Evolutionary conservation across 2,113 vertebrate species (phyloP).

Genomic region (Fukomys damarensis): DNA sequence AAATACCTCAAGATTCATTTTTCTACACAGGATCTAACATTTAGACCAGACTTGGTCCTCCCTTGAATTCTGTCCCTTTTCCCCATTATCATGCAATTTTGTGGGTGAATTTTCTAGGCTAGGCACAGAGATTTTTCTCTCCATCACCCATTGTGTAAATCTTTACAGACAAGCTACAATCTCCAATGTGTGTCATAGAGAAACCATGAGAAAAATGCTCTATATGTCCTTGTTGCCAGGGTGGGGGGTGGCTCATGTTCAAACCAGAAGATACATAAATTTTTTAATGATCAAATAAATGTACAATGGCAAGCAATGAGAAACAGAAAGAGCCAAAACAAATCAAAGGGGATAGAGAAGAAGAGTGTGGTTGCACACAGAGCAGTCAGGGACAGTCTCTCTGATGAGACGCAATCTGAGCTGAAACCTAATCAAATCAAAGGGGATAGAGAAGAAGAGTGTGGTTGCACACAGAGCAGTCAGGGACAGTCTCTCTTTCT

Average conservation of each 20-base stretch:
- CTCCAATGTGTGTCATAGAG: not conserved
- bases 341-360: not conserved
- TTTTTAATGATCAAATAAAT: slow-evolving; percentile 7
- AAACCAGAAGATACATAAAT: not conserved
- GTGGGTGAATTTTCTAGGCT: not conserved
- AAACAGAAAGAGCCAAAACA: not conserved
- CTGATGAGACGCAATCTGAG: not conserved
- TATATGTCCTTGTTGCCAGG: not conserved
- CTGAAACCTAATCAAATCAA: not conserved
- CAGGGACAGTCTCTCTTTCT: no score
- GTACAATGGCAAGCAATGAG: not conserved
- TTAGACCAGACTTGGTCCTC: not conserved
- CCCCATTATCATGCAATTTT: not conserved
- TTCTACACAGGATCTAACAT: not conserved
- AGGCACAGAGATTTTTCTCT: not conserved
- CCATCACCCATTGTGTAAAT: not conserved
- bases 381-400: no score
- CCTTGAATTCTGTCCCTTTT: not conserved
- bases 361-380: accelerated
- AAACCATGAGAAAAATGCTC: not conserved
- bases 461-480: accelerated
- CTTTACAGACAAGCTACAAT: not conserved
- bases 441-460: no score
- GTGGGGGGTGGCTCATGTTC: not conserved
- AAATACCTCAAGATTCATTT: not conserved